A percentile compares a stretch with the other conserved stretches of the same genome.
Evolutionary conservation across 2,113 vertebrate species (phyloP).

Genomic region (Candoia aspera): DNA sequence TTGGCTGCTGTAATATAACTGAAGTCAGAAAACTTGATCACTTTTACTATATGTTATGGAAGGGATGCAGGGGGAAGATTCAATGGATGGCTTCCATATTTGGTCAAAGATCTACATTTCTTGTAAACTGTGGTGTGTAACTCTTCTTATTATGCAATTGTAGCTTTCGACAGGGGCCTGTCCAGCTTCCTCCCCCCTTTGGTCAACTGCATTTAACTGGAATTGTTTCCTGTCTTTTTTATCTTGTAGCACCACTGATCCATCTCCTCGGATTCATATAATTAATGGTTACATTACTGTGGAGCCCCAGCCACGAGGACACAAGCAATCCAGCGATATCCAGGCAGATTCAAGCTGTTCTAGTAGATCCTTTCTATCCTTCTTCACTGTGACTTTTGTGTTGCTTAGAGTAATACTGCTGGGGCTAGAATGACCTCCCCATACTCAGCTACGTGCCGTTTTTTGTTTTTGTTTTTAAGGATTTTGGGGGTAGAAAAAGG

Average conservation of each 20-base stretch:
- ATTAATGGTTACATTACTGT: slow-evolving; percentile 81
- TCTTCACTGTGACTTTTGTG: slow-evolving; percentile 54
- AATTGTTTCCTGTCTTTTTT: slow-evolving; percentile 4
- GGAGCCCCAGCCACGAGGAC: slow-evolving; percentile 60
- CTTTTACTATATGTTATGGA: neutral
- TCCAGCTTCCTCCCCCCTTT: neutral
- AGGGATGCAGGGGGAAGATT: neutral
- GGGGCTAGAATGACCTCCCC: slow-evolving; percentile 22
- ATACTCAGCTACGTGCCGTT: neutral
- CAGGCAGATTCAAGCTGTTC: slow-evolving; percentile 43
- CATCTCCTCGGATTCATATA: slow-evolving; percentile 75
- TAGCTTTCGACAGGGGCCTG: neutral
- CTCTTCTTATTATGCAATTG: neutral
- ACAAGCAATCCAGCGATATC: slow-evolving; percentile 48
- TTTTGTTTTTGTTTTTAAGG: slow-evolving; percentile 40
- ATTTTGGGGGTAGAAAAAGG: neutral
- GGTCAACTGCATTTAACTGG: slow-evolving; percentile 25
- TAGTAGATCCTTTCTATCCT: slow-evolving; percentile 26
- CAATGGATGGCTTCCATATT: neutral
- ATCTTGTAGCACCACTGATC: slow-evolving; percentile 71
- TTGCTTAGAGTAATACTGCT: slow-evolving; percentile 48
- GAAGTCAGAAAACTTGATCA: neutral
- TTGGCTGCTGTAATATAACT: neutral
- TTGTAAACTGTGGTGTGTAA: neutral
- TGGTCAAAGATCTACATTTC: neutral